Base-by-base conservation (phyloP, 2,113 vertebrate species). In the Podarcis muralis region DNA sequence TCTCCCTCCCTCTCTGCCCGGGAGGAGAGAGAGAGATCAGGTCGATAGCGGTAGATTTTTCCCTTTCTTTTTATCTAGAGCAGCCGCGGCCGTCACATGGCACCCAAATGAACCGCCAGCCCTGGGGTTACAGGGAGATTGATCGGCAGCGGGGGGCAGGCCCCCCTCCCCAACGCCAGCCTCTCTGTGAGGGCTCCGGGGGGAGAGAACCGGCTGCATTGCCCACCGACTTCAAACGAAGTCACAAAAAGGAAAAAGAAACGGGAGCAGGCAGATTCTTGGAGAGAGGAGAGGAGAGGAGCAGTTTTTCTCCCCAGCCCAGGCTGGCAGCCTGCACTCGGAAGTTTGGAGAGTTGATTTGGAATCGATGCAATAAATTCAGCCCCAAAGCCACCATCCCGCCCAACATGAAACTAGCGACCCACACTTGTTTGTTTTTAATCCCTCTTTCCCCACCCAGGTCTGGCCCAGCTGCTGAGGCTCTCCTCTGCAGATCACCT, bases 41-140 rank as follows among this genome's bases (percentile, higher is more conserved):
- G 84, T 77, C 83, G 32, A 93, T 90, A 75, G 15, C 71, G 13
- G 32, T 85, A 72, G 15, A 16, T 15, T 74, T 74, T 74, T 16
- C n/a, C 20, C 71, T 16, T 27, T 69, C 27, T 79, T 74, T 82
- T 88, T 86, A 43, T 88, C 81, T 88, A 85, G 20, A 65, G 30
- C 66, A 71, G 90, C 85, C 53, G 83, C 74, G 77, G 37, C 84
- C 23, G 62, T 81, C 90, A 77, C 86, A 4, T 84, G 90, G 66
- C 77, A 62, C 22, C 30, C 37, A 15, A 35, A 75, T 18, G 85
- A 53, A 68, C 81, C 48, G 23, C 18, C 20, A 35, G 87, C 90
- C 88, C 32, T 7, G 57, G 74, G 86, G 82, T 74, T 30, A 53
- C 81, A 5, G 77, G 25, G 20, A 72, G 81, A 88, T 89, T 62